These are phyloP conservation scores for Dexiosoma caninum DNA, from an alignment of 2,888 invertebrate species.

Conservation along the genomic window DNA sequence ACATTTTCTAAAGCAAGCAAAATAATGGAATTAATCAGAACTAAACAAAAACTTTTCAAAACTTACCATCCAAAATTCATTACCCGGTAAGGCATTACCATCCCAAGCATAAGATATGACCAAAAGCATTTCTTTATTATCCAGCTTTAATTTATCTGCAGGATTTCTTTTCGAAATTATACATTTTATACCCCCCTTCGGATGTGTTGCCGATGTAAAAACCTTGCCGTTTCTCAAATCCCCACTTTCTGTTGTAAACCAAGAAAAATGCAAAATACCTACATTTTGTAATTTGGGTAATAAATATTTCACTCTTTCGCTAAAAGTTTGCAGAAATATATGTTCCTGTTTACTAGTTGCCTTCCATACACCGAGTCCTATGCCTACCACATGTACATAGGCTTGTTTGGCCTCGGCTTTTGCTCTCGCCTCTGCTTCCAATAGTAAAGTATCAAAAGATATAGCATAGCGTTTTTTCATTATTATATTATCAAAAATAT, in stretches of 20 bases:
- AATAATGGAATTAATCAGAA: neutral
- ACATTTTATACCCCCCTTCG: conserved; percentile 78
- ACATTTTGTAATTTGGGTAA: conserved; percentile 79
- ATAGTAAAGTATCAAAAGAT: conserved; percentile 81
- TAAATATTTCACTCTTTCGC: conserved; percentile 80
- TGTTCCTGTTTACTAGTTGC: conserved; percentile 81
- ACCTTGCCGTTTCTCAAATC: conserved; percentile 78
- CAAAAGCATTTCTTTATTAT: conserved; percentile 78
- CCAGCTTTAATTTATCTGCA: conserved; percentile 77
- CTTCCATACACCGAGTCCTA: conserved; percentile 84
- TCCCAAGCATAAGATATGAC: conserved; percentile 86
- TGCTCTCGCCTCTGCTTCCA: conserved; percentile 82
- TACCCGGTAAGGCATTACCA: conserved; percentile 85
- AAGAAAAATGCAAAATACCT: conserved; percentile 83
- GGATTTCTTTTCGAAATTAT: conserved; percentile 80
- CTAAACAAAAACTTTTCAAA: neutral
- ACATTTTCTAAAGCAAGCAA: conserved; percentile 69
- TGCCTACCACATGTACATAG: conserved; percentile 83
- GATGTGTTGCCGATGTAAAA: conserved; percentile 69
- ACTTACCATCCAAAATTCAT: conserved; percentile 83
- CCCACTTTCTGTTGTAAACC: conserved; percentile 79
- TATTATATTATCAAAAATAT: conserved; percentile 74
- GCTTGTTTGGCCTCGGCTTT: conserved; percentile 79
- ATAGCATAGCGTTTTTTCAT: conserved; percentile 79
- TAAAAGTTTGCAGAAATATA: conserved; percentile 82